Base-by-base conservation (phyloP, 2,797 vertebrate genomes). In the Erpetoichthys calabaricus region DNA sequence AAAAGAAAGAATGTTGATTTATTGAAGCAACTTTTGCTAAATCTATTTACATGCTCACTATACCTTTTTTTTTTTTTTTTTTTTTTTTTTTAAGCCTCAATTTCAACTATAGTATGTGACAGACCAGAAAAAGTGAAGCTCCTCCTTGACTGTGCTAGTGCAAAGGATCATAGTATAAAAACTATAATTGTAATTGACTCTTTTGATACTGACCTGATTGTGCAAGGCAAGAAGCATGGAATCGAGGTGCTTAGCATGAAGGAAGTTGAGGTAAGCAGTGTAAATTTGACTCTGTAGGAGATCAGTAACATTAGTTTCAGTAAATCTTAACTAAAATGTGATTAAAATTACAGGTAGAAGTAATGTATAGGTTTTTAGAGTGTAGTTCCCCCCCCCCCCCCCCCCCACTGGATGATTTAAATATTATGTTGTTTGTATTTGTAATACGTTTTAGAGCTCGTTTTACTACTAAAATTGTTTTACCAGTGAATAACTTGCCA, bases 91-190 rank as follows among this genome's bases (percentile, higher is more conserved):
- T 25, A 25, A 99, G 94, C 85, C 56, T 56, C 80, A 61, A 84
- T 97, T 64, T 75, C 88, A 4, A 75, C 96, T 3, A 74, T 99
- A 71, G 89, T 99, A 78, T 94, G 89, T 60, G 96, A 99, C 55
- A 77, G 88, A 8, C 64, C 81, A 3, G 89, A 92, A 6, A 99
- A 94, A 73, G 94, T 85, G 56, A 69, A 41, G 42, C 62, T 90
- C 65, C 72, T 99, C 60, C 68, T 99, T 64, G 79, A 86, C 8
- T 75, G 78, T 46, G 72, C 82, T 52, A 71, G 80, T 42, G 86
- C 75, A 7, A 85, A 83, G 54, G 72, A 83, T 53, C 74, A 70
- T 5, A 69, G 80, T 0, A 74, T 99, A 60, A 90, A 80, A 72
- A 87, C 73, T 1, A 71, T 98, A n/a, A 67, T 95, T 52, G 51